Evolutionary conservation across 2,113 vertebrate species (phyloP).

Genomic region (Coracopsis vasa): DNA sequence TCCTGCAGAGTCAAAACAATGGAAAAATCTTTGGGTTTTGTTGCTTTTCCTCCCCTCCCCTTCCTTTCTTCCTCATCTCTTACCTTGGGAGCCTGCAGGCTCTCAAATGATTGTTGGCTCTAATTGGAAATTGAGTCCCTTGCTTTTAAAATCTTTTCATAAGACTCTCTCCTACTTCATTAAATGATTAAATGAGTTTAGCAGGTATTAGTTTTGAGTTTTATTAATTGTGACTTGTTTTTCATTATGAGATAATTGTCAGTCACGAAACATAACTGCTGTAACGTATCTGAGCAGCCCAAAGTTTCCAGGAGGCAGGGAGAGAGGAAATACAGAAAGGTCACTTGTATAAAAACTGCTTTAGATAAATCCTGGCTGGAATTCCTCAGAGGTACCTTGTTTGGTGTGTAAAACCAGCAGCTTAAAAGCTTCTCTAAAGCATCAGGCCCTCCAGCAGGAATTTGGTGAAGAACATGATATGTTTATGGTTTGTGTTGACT

Average conservation of each 20-base stretch:
- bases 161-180: constrained; percentile 81
- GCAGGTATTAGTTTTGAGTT: constrained; percentile 85
- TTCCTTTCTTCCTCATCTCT: background rate
- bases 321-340: constrained; percentile 19
- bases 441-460: background rate
- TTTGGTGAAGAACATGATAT: background rate
- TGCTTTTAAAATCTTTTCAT: constrained; percentile 71
- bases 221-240: constrained; percentile 95
- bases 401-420: background rate
- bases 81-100: background rate
- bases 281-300: constrained; percentile 49
- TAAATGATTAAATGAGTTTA: constrained; percentile 87
- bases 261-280: constrained; percentile 85
- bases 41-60: background rate
- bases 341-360: background rate
- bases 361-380: background rate
- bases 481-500: background rate
- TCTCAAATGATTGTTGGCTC: constrained; percentile 45
- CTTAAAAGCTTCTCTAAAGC: background rate
- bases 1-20: background rate
- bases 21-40: background rate
- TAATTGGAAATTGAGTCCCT: constrained; percentile 75
- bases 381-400: background rate
- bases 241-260: constrained; percentile 94
- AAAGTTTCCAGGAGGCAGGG: constrained; percentile 43